Percentiles rank a stretch among this genome's conserved stretches.
phyloP scores from a whole-genome alignment of 1,140 invertebrate genomes.

The Formica exsecta region DNA sequence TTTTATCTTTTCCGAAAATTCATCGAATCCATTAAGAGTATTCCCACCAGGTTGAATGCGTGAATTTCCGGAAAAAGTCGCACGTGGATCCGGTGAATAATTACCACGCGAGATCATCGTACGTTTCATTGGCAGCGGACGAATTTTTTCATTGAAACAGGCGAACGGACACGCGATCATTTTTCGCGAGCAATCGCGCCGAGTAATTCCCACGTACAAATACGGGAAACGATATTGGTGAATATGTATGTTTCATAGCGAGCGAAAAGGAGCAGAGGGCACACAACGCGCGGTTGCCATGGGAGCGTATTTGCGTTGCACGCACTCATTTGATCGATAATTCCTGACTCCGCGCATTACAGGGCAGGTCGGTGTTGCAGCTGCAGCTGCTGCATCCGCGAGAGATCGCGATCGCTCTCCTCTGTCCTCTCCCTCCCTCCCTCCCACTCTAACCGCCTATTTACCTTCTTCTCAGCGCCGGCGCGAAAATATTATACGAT shows the following conservation, averaged over 20 bases:
- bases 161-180: conserved; percentile 19
- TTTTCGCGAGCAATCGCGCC: neutral
- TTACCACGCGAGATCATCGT: conserved; percentile 27
- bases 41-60: neutral
- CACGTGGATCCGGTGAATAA: conserved; percentile 36
- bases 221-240: conserved; percentile 46
- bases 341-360: conserved; percentile 55
- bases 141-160: conserved; percentile 8
- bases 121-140: neutral
- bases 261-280: conserved; percentile 37
- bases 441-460: neutral
- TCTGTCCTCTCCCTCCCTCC: neutral
- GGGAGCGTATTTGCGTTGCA: conserved; percentile 71
- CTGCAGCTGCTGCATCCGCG: conserved; percentile 25
- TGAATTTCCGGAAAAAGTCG: conserved; percentile 34
- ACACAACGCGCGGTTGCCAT: conserved; percentile 70
- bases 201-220: conserved; percentile 33
- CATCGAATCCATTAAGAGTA: neutral
- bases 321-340: conserved; percentile 78
- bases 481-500: conserved; percentile 10
- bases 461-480: neutral
- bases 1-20: neutral
- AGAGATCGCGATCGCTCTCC: conserved; percentile 51
- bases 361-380: conserved; percentile 58
- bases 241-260: neutral